Percentiles rank a stretch among this genome's conserved stretches.
phyloP scores from a whole-genome alignment of 2,888 invertebrate species.

The Carcina quercana region DNA sequence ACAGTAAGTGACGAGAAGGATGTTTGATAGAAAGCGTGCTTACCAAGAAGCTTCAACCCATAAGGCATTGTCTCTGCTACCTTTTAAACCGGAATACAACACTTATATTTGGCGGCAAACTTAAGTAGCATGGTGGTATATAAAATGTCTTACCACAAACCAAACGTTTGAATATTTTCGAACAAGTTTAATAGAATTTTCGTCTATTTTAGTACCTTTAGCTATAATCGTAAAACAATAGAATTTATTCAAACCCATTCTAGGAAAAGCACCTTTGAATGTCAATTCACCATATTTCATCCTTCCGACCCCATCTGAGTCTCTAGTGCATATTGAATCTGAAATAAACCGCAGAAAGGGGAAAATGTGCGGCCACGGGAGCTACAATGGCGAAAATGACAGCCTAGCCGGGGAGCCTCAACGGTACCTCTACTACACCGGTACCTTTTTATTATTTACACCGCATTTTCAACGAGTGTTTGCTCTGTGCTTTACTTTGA shows the following conservation, averaged over 20 bases:
- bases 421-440: conserved; percentile 27
- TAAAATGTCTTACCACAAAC: too few relatives aligned
- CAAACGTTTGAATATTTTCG: too few relatives aligned
- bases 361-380: conserved; percentile 37
- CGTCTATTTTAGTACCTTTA: too few relatives aligned
- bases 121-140: too few relatives aligned
- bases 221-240: conserved; percentile 16
- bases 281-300: conserved; percentile 50
- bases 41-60: too few relatives aligned
- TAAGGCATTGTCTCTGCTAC: too few relatives aligned
- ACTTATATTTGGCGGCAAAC: too few relatives aligned
- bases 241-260: conserved; percentile 24
- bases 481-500: conserved; percentile 68
- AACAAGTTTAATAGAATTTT: too few relatives aligned
- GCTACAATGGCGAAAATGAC: conserved; percentile 58
- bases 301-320: conserved; percentile 30
- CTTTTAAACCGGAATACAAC: too few relatives aligned
- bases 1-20: too few relatives aligned
- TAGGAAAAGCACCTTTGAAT: conserved; percentile 24
- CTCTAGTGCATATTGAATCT: conserved; percentile 70
- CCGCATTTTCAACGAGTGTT: conserved; percentile 72
- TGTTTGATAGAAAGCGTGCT: too few relatives aligned
- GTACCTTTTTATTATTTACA: conserved; percentile 72
- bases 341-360: conserved; percentile 59
- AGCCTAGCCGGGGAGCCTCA: conserved; percentile 40